Evolutionary conservation across 1,140 invertebrate species (phyloP).

Genomic region (Planococcus citri): DNA sequence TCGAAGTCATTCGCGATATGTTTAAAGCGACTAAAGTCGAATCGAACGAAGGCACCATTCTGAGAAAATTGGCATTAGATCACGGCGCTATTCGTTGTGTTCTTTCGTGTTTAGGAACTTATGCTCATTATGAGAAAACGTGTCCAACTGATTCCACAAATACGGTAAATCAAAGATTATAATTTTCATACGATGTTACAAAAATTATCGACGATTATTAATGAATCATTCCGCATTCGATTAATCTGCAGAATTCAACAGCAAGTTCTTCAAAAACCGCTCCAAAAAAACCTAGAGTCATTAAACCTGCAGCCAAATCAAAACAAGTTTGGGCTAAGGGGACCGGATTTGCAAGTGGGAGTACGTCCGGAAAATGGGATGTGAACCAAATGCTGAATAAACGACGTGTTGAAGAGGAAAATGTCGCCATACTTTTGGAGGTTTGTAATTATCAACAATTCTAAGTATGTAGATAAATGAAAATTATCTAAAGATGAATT

Average conservation of each 20-base stretch:
- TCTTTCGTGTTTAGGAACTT: conserved; percentile 72
- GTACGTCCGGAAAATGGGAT: conserved; percentile 89
- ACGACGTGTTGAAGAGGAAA: conserved; percentile 81
- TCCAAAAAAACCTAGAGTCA: neutral
- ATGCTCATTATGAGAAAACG: conserved; percentile 64
- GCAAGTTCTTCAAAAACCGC: neutral
- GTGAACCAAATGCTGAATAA: conserved; percentile 80
- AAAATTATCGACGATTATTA: neutral
- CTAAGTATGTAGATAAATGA: neutral
- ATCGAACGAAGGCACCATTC: conserved; percentile 64
- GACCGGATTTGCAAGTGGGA: conserved; percentile 90
- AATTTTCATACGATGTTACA: no score
- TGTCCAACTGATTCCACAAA: conserved; percentile 30
- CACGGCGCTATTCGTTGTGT: conserved; percentile 71
- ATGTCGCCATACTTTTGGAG: conserved; percentile 69
- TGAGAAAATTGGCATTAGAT: conserved; percentile 67
- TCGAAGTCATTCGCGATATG: conserved; percentile 67
- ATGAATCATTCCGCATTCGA: no score
- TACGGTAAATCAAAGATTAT: neutral
- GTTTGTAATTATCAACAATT: conserved; percentile 29
- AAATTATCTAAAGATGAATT: neutral
- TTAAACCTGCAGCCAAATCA: conserved; percentile 50
- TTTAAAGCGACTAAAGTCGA: conserved; percentile 62
- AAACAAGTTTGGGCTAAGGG: conserved; percentile 89
- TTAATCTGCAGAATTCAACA: no score